phyloP scores from a whole-genome alignment of 2,113 vertebrate genomes.

The Oxyura jamaicensis region DNA sequence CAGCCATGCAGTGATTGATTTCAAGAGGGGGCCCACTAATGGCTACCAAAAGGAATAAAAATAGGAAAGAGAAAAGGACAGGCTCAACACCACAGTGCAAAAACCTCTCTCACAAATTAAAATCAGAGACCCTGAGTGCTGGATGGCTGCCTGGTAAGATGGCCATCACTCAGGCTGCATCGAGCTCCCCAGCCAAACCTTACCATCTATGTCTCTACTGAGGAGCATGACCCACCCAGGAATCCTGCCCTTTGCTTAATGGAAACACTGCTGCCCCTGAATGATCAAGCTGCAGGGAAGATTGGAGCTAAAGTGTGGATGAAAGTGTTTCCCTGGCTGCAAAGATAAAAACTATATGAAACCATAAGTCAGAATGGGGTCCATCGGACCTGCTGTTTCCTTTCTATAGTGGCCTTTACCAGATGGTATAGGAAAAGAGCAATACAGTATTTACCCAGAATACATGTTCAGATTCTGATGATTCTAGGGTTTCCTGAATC shows the following conservation, averaged over 20 bases:
- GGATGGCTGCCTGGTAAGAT: background rate
- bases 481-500: background rate
- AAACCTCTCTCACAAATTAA: background rate
- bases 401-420: background rate
- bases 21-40: background rate
- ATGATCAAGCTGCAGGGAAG: rapidly evolving
- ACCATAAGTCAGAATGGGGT: background rate
- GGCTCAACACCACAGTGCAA: background rate
- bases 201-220: rapidly evolving
- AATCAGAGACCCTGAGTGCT: background rate
- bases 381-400: background rate
- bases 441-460: background rate
- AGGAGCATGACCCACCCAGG: background rate
- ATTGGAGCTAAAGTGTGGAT: rapidly evolving
- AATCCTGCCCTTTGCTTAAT: background rate
- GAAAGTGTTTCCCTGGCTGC: rapidly evolving
- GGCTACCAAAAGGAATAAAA: background rate
- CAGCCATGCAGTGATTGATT: background rate
- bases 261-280: background rate
- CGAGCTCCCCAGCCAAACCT: background rate
- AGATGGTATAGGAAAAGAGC: background rate
- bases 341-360: background rate
- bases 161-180: too few relatives aligned
- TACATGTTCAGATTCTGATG: background rate
- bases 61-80: background rate